These are phyloP conservation scores for Oryzias melastigma DNA, from an alignment of 2,113 vertebrate species.

Conservation along the genomic window DNA sequence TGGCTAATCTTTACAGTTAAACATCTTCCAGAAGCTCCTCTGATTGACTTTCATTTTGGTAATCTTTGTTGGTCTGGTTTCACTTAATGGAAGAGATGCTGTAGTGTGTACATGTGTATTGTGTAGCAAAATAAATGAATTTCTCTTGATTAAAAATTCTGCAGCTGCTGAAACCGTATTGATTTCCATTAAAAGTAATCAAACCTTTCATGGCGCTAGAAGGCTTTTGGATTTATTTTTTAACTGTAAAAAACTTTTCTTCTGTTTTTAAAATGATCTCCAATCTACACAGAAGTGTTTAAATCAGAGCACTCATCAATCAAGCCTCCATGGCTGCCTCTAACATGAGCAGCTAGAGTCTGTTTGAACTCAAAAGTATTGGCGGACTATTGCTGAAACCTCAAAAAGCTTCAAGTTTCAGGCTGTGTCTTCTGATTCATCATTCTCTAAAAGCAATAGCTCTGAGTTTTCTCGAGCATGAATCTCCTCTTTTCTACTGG, in stretches of 20 bases:
- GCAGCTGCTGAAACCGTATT: constrained; percentile 70
- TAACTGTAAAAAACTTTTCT: constrained; percentile 65
- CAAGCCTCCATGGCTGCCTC: constrained; percentile 23
- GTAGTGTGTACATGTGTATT: not conserved
- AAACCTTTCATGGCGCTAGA: constrained; percentile 69
- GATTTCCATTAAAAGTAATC: constrained; percentile 84
- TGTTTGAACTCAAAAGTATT: constrained; percentile 49
- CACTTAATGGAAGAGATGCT: constrained; percentile 33
- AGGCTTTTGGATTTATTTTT: constrained; percentile 44
- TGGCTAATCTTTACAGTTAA: no score
- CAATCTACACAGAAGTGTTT: constrained; percentile 45
- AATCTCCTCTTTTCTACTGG: constrained; percentile 65
- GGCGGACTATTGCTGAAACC: constrained; percentile 37
- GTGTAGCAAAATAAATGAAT: constrained; percentile 69
- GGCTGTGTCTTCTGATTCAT: constrained; percentile 61
- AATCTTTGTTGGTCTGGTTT: constrained; percentile 33
- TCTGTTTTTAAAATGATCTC: constrained; percentile 58
- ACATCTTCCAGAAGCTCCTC: no score
- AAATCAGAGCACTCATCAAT: constrained; percentile 64
- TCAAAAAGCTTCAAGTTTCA: constrained; percentile 50
- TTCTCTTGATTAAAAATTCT: constrained; percentile 77
- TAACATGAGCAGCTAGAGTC: constrained; percentile 45
- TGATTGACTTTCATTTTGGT: constrained; percentile 11
- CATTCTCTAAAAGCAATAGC: constrained; percentile 65
- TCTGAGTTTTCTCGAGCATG: constrained; percentile 55